A percentile compares a stretch with the other conserved stretches of the same genome.
Evolutionary conservation across 2,888 invertebrate species (phyloP).

Genomic region (Nomada fucata): DNA sequence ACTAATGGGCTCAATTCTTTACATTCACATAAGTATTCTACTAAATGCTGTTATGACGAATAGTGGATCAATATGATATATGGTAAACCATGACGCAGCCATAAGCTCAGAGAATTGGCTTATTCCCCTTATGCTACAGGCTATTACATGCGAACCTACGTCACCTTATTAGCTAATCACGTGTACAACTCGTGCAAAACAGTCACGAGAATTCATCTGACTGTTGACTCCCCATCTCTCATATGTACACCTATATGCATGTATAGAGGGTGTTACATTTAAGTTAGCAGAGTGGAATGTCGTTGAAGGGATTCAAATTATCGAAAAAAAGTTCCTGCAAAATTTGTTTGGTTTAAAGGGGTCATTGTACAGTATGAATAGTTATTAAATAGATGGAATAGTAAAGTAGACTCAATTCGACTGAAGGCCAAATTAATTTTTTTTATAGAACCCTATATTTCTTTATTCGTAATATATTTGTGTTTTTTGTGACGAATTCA

Average conservation of each 20-base stretch:
- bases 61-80: constrained; percentile 11
- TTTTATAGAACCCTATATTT: too few species aligned
- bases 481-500: too few species aligned
- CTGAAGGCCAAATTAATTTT: too few species aligned
- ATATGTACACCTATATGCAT: background rate
- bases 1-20: background rate
- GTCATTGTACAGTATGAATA: too few species aligned
- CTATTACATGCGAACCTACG: constrained; percentile 4
- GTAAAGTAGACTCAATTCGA: too few species aligned
- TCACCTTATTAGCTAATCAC: constrained; percentile 42
- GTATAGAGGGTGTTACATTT: too few species aligned
- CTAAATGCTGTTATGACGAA: background rate
- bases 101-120: background rate
- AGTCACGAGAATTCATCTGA: constrained; percentile 1
- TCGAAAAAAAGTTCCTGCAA: too few species aligned
- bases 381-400: too few species aligned
- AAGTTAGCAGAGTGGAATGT: too few species aligned
- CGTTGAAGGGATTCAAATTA: too few species aligned
- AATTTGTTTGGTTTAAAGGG: too few species aligned
- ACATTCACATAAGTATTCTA: background rate
- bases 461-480: too few species aligned
- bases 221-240: constrained; percentile 24
- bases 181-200: constrained; percentile 42
- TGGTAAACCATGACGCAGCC: background rate
- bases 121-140: background rate